A percentile compares a stretch with the other conserved stretches of the same genome.
Evolutionary conservation across 2,888 invertebrate species (phyloP).

Genomic region (Torymus texanus): DNA sequence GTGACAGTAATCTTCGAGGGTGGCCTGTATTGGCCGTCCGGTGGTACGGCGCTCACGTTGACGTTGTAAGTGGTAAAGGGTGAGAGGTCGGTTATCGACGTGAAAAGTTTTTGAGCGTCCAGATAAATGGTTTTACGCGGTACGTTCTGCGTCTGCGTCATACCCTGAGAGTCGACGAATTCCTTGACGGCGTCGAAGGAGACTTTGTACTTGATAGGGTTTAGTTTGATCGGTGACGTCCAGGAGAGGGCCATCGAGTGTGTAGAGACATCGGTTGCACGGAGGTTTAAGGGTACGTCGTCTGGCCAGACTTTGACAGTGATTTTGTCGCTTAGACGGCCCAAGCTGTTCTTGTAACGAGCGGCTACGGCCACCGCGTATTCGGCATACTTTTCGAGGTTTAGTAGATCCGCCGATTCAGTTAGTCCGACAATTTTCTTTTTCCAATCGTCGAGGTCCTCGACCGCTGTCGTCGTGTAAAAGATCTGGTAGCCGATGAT

Average conservation of each 20-base stretch:
- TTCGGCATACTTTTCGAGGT: slow-evolving; percentile 92
- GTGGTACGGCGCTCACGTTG: slow-evolving; percentile 92
- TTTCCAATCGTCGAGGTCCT: slow-evolving; percentile 94
- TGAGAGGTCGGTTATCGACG: slow-evolving; percentile 90
- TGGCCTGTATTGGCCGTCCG: slow-evolving; percentile 88
- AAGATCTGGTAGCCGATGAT: slow-evolving; percentile 92
- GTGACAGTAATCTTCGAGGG: slow-evolving; percentile 95
- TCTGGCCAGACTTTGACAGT: slow-evolving; percentile 94
- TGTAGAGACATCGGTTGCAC: slow-evolving; percentile 93
- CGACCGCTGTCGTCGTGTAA: slow-evolving; percentile 94
- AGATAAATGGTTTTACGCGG: slow-evolving; percentile 84
- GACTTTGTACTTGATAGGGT: slow-evolving; percentile 92
- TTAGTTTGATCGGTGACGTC: slow-evolving; percentile 92
- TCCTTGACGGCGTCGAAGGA: slow-evolving; percentile 95
- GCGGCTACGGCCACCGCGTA: slow-evolving; percentile 95
- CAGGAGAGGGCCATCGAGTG: slow-evolving; percentile 95
- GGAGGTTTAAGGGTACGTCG: slow-evolving; percentile 92
- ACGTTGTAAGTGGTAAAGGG: slow-evolving; percentile 97
- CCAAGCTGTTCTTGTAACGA: slow-evolving; percentile 85
- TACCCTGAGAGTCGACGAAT: slow-evolving; percentile 94
- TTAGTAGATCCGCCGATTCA: slow-evolving; percentile 91
- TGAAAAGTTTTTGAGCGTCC: slow-evolving; percentile 82
- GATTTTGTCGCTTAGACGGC: slow-evolving; percentile 90
- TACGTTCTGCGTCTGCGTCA: slow-evolving; percentile 90
- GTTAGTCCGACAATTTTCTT: slow-evolving; percentile 90